Evolutionary conservation across 2,797 vertebrate genomes (phyloP), one percentile per base, ranked within the genome.

Genomic region (Myripristis jacobus): DNA sequence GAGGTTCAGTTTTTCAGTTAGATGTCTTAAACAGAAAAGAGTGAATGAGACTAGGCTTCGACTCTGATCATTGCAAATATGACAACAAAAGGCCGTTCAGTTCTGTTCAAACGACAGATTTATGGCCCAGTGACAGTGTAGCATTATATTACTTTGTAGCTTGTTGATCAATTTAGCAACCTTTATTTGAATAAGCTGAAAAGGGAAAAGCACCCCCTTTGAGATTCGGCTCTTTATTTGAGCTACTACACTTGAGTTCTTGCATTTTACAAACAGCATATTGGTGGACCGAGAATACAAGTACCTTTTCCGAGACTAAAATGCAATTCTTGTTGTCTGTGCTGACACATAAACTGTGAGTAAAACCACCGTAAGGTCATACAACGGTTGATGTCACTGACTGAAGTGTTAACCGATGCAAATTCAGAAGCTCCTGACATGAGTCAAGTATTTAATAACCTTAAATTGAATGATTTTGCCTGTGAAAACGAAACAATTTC

Each of bases 381-480:
- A 57, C 22, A 72, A 41, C 64, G 82, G 61, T 67, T 66, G 82
- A 91, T 91, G 87, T 90, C 86, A 89, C n/a, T 61, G 66, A 68
- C 57, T 75, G 66, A 88, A 69, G 69, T 65, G 60, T 64, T 41
- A 73, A 62, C 59, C 80, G 66, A 87, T 82, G 77, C 71, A 87
- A 86, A 76, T 73, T 73, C 56, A 68, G 31, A 68, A 41, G 34
- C 75, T 84, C 22, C 65, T 66, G 78, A 81, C 79, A 69, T 27
- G 77, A 87, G 76, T 87, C 83, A 87, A 87, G 81, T 90, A 91
- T 87, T 89, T 88, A 85, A 61, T 84, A 89, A 87, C 67, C 77
- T 88, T 84, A 87, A 83, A 89, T 75, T 62, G 0, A 76, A 82
- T 75, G 9, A 52, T 6, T 63, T 56, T 46, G 61, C 68, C 19